phyloP scores from a whole-genome alignment of 2,888 invertebrate genomes.

The Rhamnusium bicolor region DNA sequence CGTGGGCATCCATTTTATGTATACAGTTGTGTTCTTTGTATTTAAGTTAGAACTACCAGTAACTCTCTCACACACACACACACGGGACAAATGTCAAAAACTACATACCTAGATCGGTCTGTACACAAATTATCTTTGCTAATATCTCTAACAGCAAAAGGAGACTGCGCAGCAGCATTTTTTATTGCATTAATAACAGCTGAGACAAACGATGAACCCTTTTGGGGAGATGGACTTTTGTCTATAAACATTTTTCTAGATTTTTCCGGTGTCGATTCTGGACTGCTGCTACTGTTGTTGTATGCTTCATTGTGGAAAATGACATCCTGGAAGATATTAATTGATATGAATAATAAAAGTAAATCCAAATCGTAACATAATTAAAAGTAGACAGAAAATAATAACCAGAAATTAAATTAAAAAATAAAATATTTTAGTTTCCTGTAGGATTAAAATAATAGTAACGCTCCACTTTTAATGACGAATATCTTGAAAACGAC shows the following conservation, averaged over 20 bases:
- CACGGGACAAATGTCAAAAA: no score
- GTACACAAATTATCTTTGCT: conserved; percentile 65
- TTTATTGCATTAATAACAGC: conserved; percentile 82
- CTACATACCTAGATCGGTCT: conserved; percentile 48
- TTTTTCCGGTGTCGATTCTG: conserved; percentile 75
- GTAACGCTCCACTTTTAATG: no score
- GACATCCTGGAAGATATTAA: conserved; percentile 74
- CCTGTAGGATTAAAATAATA: no score
- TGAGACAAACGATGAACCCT: conserved; percentile 80
- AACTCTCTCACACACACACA: no score
- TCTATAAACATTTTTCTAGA: conserved; percentile 63
- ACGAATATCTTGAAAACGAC: no score
- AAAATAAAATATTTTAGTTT: no score
- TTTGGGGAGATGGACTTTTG: conserved; percentile 75
- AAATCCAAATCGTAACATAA: no score
- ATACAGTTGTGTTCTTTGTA: no score
- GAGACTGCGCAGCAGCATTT: conserved; percentile 54
- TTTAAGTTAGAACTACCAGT: no score
- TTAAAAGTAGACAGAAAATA: no score
- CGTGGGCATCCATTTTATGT: no score
- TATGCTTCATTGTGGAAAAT: conserved; percentile 87
- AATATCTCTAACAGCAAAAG: conserved; percentile 58
- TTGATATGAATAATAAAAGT: not conserved
- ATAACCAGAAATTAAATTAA: no score
- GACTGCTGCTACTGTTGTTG: conserved; percentile 79